phyloP scores from a whole-genome alignment of 2,888 invertebrate species.

The Archips xylosteana region DNA sequence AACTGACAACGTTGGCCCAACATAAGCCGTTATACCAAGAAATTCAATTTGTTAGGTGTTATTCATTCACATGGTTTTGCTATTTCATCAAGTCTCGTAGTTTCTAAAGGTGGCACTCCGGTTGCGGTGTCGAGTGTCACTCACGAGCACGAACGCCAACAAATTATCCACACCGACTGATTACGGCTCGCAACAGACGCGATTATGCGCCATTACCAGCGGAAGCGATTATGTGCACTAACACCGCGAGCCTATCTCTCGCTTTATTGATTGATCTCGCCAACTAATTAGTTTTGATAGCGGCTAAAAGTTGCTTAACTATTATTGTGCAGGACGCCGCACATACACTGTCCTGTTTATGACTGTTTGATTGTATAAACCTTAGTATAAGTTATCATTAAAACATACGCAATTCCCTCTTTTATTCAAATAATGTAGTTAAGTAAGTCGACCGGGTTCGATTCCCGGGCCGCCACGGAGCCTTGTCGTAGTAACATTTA shows the following conservation, averaged over 20 bases:
- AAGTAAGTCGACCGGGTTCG: no score
- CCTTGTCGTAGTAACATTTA: no score
- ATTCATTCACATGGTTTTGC: background rate
- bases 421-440: no score
- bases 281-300: constrained; percentile 14
- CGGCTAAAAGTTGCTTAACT: constrained; percentile 6
- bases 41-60: background rate
- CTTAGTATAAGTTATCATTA: no score
- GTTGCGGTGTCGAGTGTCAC: constrained; percentile 35
- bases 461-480: no score
- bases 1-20: no score
- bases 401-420: no score
- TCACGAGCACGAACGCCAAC: constrained; percentile 29
- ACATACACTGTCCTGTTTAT: no score
- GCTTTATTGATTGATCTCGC: constrained; percentile 32
- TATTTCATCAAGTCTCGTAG: background rate
- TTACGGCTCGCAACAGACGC: constrained; percentile 15
- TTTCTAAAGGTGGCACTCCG: constrained; percentile 16
- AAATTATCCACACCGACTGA: constrained; percentile 25
- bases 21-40: no score
- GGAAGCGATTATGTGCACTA: constrained; percentile 34
- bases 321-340: no score
- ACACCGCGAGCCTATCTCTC: constrained; percentile 17
- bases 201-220: constrained; percentile 36
- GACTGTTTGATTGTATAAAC: no score